phyloP scores from a whole-genome alignment of 2,113 vertebrate genomes.

The Platycercus adscitus region DNA sequence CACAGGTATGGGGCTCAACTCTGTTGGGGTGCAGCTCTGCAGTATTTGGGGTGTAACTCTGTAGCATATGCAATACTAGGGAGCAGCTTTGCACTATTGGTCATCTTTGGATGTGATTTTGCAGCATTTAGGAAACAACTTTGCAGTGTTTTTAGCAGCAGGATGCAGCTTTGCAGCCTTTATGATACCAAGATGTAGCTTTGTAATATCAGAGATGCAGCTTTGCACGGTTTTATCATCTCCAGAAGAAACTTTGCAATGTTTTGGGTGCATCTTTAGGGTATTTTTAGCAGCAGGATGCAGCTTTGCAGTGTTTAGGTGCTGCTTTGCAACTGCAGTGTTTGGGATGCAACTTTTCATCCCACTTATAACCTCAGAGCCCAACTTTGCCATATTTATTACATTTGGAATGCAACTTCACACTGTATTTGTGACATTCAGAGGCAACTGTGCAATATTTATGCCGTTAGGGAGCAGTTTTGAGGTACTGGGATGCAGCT shows the following conservation, averaged over 20 bases:
- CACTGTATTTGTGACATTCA: rapidly evolving
- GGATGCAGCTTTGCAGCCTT: rapidly evolving
- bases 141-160: background rate
- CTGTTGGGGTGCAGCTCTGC: background rate
- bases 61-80: background rate
- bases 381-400: rapidly evolving
- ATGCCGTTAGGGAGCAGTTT: background rate
- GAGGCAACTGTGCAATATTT: background rate
- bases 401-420: background rate
- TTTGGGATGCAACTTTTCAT: background rate
- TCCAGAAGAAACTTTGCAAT: background rate
- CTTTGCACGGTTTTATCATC: background rate
- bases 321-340: background rate
- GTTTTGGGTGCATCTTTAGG: background rate
- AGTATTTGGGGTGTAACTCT: background rate
- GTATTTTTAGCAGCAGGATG: background rate
- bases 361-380: background rate
- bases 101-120: rapidly evolving
- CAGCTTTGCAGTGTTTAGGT: background rate
- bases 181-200: background rate
- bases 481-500: background rate
- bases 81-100: background rate
- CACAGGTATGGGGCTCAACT: slow-evolving; percentile 83
- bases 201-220: background rate
- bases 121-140: background rate